Base-by-base conservation (phyloP, 2,113 vertebrate genomes). In the Leptocoma aspasia region DNA sequence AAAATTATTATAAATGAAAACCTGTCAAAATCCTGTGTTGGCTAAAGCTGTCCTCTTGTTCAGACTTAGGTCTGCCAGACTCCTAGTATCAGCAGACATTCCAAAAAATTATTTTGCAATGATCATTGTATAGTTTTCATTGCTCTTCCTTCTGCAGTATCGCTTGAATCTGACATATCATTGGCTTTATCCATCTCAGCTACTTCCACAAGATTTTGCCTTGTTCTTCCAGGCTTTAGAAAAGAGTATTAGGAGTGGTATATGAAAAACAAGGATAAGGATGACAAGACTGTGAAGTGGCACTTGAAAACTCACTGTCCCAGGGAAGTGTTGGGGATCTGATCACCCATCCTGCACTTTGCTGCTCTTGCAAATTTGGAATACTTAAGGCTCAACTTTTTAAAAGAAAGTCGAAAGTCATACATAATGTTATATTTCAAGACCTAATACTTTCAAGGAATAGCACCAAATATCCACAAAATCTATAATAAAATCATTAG, bases 301-400 rank as follows among this genome's bases (percentile, higher is more conserved):
- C 27, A 6, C 14, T 86, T 50, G 28, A 82, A 26, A 92, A 54
- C 2, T 18, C 13, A 27, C 23, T 41, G 9, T 24, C 7, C 60
- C 24, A n/a, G 56, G 22, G 19, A 81, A 35, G 8, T 41, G 11
- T 33, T 3, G 9, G 13, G 23, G 3, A 5, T 31, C 5, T 82
- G 47, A 15, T 16, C 0, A 0, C 18, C 15, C 54, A 42, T 15
- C 1, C 0, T 14, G 7, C 7, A 63, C 10, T 13, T 64, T 4
- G 1, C 41, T 84, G 20, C 28, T 13, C 7, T 41, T 37, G 13
- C 23, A 30, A 54, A 78, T 56, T 33, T 73, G 10, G 8, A 53
- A 60, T 53, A 28, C 9, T 39, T 77, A 39, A 42, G 31, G 18
- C 6, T 90, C 8, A 53, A 15, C 11, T 47, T 86, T 66, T 59